Evolutionary conservation across 2,888 invertebrate species (phyloP), one percentile per base, ranked within the genome.

Genomic region (Philhelius pedissequus): DNA sequence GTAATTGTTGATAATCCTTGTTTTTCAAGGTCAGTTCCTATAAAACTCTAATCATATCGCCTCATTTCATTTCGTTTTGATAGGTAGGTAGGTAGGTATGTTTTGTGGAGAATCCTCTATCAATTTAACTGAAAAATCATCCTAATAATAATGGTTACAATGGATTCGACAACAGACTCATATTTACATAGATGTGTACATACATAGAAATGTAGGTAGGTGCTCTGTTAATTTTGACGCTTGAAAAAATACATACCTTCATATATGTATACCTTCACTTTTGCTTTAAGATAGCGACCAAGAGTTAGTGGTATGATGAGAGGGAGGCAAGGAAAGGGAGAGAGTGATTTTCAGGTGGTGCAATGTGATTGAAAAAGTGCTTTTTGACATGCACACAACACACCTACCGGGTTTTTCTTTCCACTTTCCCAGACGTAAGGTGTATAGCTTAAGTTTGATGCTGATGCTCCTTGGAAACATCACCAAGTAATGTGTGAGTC

Each of bases 351-450:
- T 80, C 75, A 80, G 84, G 84, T 76, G 45, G 80, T 76, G 66
- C 76, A 84, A 71, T 80, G 66, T 84, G 84, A 84, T 84, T 84
- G 80, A 80, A 84, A 84, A 84, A 80, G 80, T 84, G 84, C 80
- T 84, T 84, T 84, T 84, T 84, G 84, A 84, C 84, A 84, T 80
- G 84, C 75, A 80, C 64, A 64, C 62, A 32, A 22, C 30, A 48
- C 84, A 80, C 75, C 83, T 68, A 75, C 54, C 71, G 70, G 77
- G 69, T 54, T 32, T 32, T 38, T 69, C 70, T 76, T 68, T 84
- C 71, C 84, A 80, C 80, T 84, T 71, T 73, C 32, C 15, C 54
- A 43, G 62, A 30, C 45, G 13, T 62, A 25, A 58, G 9, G 25
- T 25, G 40, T 40, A 64, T 64, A 8, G 43, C 75, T 66, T 71